phyloP scores from a whole-genome alignment of 2,888 invertebrate genomes.

The Erannis defoliaria region DNA sequence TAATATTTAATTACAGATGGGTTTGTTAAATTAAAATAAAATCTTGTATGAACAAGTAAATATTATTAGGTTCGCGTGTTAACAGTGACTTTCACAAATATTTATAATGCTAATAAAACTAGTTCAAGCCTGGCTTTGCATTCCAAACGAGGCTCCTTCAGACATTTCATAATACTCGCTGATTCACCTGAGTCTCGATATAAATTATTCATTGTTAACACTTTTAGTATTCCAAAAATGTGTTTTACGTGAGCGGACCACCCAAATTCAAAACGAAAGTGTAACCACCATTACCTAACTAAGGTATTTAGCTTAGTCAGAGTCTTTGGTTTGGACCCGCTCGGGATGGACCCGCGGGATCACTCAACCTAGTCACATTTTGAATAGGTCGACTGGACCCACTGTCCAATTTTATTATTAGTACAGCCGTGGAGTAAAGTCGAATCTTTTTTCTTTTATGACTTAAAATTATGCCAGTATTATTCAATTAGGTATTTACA shows the following conservation, averaged over 20 bases:
- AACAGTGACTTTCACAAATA: slow-evolving; percentile 19
- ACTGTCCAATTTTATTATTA: too few relatives aligned
- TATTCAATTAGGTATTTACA: too few relatives aligned
- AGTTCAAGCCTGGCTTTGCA: slow-evolving; percentile 18
- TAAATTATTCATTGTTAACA: slow-evolving; percentile 41
- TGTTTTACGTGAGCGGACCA: slow-evolving; percentile 27
- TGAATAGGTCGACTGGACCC: too few relatives aligned
- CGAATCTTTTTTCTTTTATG: too few relatives aligned
- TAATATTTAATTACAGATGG: too few relatives aligned
- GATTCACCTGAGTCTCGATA: slow-evolving; percentile 40
- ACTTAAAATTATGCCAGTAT: too few relatives aligned
- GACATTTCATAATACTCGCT: slow-evolving; percentile 40
- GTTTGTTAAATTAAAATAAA: too few relatives aligned
- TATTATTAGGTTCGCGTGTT: slow-evolving; percentile 9
- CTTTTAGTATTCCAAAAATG: slow-evolving; percentile 30
- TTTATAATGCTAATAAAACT: slow-evolving; percentile 26
- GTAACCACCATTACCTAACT: neutral
- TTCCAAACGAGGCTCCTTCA: slow-evolving; percentile 8
- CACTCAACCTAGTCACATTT: too few relatives aligned
- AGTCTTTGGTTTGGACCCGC: too few relatives aligned
- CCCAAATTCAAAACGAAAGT: slow-evolving; percentile 25
- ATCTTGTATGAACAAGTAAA: too few relatives aligned
- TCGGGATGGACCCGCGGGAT: too few relatives aligned
- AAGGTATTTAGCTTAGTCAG: neutral
- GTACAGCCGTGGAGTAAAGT: too few relatives aligned